Percentiles rank a stretch among this genome's conserved stretches.
phyloP scores from a whole-genome alignment of 2,113 vertebrate genomes.

The Hassar affinis region DNA sequence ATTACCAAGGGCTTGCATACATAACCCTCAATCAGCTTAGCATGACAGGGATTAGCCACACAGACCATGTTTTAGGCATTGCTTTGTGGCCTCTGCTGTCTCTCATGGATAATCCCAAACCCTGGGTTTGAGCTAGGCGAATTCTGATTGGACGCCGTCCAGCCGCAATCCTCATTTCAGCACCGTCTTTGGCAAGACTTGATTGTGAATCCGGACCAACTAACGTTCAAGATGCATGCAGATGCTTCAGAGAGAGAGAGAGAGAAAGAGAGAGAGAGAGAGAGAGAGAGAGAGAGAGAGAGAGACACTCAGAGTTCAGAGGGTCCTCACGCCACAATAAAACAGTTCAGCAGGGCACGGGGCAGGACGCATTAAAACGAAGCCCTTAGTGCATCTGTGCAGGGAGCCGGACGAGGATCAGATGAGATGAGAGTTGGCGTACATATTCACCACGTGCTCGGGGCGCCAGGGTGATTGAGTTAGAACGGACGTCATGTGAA shows the following conservation, averaged over 20 bases:
- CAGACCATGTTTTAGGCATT: constrained; percentile 26
- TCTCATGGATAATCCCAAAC: constrained; percentile 32
- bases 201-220: not conserved
- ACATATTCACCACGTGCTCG: constrained; percentile 43
- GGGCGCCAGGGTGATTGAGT: constrained; percentile 49
- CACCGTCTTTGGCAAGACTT: not conserved
- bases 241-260: not conserved
- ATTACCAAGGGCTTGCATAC: constrained; percentile 10
- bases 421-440: constrained; percentile 42
- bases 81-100: constrained; percentile 31
- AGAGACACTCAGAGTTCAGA: constrained; percentile 3
- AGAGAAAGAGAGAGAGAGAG: too few species aligned
- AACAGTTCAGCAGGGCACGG: constrained; percentile 13
- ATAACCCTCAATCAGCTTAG: constrained; percentile 49
- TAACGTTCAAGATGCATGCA: not conserved
- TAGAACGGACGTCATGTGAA: constrained; percentile 53
- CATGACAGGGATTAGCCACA: constrained; percentile 44
- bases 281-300: not conserved
- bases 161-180: not conserved
- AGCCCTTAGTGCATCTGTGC: constrained; percentile 43
- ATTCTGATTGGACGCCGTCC: constrained; percentile 1
- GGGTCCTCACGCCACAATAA: not conserved
- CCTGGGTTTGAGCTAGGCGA: constrained; percentile 17
- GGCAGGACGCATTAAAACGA: constrained; percentile 25
- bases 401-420: constrained; percentile 40